Conservation (phyloP, 2,113 vertebrate genomes). For the Mormoops blainvillei region DNA sequence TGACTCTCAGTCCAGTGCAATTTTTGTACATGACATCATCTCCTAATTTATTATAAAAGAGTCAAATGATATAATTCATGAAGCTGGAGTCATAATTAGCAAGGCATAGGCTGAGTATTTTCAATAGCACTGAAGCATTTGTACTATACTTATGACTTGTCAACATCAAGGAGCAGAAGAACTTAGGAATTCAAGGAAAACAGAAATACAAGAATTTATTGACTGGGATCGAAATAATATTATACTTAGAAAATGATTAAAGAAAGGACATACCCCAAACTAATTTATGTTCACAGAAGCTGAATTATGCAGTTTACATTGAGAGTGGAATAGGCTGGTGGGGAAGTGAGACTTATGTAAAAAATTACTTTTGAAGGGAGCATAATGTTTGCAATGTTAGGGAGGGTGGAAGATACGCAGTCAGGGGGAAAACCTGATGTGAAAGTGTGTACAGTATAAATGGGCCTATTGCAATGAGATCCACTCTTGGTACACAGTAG, state of each 20-base stretch:
- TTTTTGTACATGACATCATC: background rate
- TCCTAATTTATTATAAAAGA: slow-evolving; percentile 26
- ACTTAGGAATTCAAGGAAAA: background rate
- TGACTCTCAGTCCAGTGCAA: background rate
- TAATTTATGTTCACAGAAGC: slow-evolving; percentile 43
- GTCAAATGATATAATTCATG: background rate
- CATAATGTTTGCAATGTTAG: slow-evolving; percentile 27
- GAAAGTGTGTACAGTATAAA: slow-evolving; percentile 18
- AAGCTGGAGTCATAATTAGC: background rate
- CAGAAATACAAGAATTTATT: background rate
- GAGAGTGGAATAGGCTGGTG: slow-evolving; percentile 16
- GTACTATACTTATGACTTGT: background rate
- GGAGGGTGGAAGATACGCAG: slow-evolving; percentile 47
- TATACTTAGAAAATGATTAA: background rate
- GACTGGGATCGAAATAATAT: background rate
- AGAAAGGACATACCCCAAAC: background rate
- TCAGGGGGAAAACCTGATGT: slow-evolving; percentile 31
- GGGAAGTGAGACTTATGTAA: slow-evolving; percentile 64
- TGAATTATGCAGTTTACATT: slow-evolving; percentile 43
- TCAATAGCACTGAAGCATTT: background rate
- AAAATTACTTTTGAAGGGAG: slow-evolving; percentile 43
- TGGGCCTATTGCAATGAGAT: background rate
- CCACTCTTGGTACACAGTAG: background rate
- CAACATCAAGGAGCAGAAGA: background rate
- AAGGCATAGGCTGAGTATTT: background rate